Percentiles rank a stretch among this genome's conserved stretches.
These are phyloP conservation scores for Alfaro cultratus DNA, from an alignment of 2,797 vertebrate genomes.

Conservation along the genomic window DNA sequence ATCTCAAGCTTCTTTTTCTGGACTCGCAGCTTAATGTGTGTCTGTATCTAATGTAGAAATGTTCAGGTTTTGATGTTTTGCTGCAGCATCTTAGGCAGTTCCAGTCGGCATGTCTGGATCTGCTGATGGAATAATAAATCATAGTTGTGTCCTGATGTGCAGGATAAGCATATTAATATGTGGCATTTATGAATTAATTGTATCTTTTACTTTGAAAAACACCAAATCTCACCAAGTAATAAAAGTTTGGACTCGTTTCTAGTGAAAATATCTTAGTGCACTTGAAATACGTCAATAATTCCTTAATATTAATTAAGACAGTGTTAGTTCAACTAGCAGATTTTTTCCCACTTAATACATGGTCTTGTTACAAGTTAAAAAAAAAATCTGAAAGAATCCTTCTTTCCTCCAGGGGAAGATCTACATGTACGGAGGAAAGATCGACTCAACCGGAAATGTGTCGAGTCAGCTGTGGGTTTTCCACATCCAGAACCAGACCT, in stretches of 20 bases:
- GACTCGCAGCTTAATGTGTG: not conserved
- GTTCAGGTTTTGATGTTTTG: not conserved
- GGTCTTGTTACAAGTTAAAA: too few relatives aligned
- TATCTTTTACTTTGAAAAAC: not conserved
- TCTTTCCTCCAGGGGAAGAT: conserved; percentile 85
- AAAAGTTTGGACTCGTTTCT: too few relatives aligned
- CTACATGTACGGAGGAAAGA: conserved; percentile 98
- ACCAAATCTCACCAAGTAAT: too few relatives aligned
- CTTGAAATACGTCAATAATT: too few relatives aligned
- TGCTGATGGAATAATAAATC: not conserved
- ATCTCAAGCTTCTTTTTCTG: not conserved
- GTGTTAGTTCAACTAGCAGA: too few relatives aligned
- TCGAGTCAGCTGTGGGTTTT: conserved; percentile 94
- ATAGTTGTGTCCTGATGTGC: not conserved
- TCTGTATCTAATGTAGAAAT: not conserved
- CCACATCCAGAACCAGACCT: conserved; percentile 89
- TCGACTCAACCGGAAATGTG: conserved; percentile 93
- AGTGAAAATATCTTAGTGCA: too few relatives aligned
- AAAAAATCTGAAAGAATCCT: not conserved
- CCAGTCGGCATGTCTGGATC: not conserved
- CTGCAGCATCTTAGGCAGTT: not conserved
- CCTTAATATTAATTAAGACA: too few relatives aligned
- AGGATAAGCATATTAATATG: not conserved
- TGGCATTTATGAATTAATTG: not conserved
- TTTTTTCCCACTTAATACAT: too few relatives aligned